These are phyloP conservation scores for Acrobasis repandana DNA, from an alignment of 2,888 invertebrate species.

Conservation along the genomic window DNA sequence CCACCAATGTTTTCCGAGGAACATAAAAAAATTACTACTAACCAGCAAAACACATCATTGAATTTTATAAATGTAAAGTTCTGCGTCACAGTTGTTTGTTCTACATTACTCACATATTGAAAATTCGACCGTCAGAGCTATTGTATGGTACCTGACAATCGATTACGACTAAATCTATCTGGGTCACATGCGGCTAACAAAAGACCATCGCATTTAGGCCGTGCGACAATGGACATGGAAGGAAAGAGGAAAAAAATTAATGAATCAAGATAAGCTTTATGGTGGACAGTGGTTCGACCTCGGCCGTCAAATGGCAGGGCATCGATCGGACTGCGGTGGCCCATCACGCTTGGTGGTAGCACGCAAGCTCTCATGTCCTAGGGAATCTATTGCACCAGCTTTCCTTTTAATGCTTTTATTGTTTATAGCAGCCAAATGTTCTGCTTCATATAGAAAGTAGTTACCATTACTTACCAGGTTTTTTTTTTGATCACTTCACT, in stretches of 20 bases:
- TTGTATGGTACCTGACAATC: slow-evolving; percentile 55
- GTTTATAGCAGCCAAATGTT: neutral
- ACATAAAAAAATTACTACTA: neutral
- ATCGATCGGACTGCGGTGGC: slow-evolving; percentile 70
- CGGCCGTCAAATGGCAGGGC: slow-evolving; percentile 75
- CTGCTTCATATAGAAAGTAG: neutral
- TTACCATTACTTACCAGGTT: neutral
- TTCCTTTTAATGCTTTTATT: neutral
- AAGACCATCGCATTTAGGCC: slow-evolving; percentile 64
- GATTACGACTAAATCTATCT: slow-evolving; percentile 68
- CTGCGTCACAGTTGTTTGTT: slow-evolving; percentile 43
- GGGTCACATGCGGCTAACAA: slow-evolving; percentile 71
- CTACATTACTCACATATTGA: slow-evolving; percentile 43
- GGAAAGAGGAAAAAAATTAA: slow-evolving; percentile 59
- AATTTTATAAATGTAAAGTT: slow-evolving; percentile 16
- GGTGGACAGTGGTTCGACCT: slow-evolving; percentile 78
- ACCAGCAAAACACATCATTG: slow-evolving; percentile 16
- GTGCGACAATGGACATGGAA: slow-evolving; percentile 60
- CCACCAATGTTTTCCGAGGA: slow-evolving; percentile 22
- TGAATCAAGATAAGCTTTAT: slow-evolving; percentile 78
- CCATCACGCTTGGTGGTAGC: slow-evolving; percentile 55
- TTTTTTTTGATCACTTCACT: neutral
- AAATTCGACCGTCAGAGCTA: slow-evolving; percentile 50
- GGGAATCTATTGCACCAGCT: neutral
- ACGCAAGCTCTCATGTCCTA: slow-evolving; percentile 49